phyloP scores from a whole-genome alignment of 2,113 vertebrate species.

The Cygnus buccinator region DNA sequence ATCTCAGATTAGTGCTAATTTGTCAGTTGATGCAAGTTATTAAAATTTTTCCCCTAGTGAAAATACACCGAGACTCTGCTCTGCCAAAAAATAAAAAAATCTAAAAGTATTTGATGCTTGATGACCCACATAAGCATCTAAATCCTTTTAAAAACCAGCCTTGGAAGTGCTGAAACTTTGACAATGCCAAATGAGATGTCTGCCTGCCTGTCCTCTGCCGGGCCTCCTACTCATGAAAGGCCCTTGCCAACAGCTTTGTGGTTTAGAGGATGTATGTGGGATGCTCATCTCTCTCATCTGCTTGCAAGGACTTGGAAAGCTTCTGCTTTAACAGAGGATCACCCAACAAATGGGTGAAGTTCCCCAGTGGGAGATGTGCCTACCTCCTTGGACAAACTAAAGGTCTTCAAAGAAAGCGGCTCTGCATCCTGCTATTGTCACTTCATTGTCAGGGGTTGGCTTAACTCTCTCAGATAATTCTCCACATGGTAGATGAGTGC shows the following conservation, averaged over 20 bases:
- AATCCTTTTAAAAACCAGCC: not conserved
- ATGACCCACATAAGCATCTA: not conserved
- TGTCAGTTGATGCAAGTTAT: not conserved
- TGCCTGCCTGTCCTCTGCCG: not conserved
- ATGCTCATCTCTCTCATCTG: not conserved
- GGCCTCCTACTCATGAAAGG: not conserved
- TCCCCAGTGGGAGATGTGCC: not conserved
- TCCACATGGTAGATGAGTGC: not conserved
- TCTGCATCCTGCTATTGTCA: not conserved
- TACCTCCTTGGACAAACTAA: not conserved
- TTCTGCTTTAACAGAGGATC: not conserved
- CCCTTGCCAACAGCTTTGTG: not conserved
- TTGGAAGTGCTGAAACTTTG: not conserved
- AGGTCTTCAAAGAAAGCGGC: not conserved
- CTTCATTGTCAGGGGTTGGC: not conserved
- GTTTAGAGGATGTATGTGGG: fast-evolving
- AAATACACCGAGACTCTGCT: not conserved
- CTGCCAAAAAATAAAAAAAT: not conserved
- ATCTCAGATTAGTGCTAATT: not conserved
- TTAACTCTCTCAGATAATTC: not conserved
- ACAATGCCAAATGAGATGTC: not conserved
- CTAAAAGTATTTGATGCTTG: not conserved
- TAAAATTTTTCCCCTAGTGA: not conserved
- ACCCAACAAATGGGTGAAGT: not conserved
- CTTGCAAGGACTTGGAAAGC: not conserved